A percentile compares a stretch with the other conserved stretches of the same genome.
These are phyloP conservation scores for Bugulina stolonifera DNA, from an alignment of 2,888 invertebrate genomes.

Conservation along the genomic window DNA sequence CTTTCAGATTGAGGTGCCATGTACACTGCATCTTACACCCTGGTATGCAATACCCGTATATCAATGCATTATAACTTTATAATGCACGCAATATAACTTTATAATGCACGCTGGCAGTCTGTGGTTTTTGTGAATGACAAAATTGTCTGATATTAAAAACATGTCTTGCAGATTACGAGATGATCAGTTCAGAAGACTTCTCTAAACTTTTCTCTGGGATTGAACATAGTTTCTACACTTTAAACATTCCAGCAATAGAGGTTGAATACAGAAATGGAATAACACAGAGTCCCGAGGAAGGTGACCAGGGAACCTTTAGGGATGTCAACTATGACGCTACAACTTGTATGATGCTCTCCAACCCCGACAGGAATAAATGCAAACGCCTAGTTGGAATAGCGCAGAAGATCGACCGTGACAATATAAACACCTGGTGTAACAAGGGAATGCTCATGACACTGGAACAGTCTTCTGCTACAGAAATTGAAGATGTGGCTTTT, in stretches of 20 bases:
- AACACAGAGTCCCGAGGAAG: not conserved
- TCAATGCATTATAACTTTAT: too few relatives aligned
- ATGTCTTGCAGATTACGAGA: too few relatives aligned
- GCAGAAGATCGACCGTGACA: not conserved
- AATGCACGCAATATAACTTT: too few relatives aligned
- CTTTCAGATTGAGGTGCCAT: too few relatives aligned
- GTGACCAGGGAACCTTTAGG: not conserved
- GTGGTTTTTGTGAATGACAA: too few relatives aligned
- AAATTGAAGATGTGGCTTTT: not conserved
- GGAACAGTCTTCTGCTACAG: not conserved
- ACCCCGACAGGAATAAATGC: not conserved
- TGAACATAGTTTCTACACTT: not conserved
- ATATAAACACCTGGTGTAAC: conserved; percentile 20
- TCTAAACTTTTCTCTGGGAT: not conserved
- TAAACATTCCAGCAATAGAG: not conserved
- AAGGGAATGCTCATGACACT: not conserved
- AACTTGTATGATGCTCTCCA: not conserved
- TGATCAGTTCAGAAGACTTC: too few relatives aligned
- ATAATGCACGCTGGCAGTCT: too few relatives aligned
- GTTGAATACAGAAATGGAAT: not conserved
- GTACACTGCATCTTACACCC: too few relatives aligned
- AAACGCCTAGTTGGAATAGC: not conserved
- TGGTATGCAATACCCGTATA: too few relatives aligned
- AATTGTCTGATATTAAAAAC: too few relatives aligned
- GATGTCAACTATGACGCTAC: conserved; percentile 10